Evolutionary conservation across 2,888 invertebrate genomes (phyloP), one percentile per base, ranked within the genome.

Genomic region (Crioceris asparagi): DNA sequence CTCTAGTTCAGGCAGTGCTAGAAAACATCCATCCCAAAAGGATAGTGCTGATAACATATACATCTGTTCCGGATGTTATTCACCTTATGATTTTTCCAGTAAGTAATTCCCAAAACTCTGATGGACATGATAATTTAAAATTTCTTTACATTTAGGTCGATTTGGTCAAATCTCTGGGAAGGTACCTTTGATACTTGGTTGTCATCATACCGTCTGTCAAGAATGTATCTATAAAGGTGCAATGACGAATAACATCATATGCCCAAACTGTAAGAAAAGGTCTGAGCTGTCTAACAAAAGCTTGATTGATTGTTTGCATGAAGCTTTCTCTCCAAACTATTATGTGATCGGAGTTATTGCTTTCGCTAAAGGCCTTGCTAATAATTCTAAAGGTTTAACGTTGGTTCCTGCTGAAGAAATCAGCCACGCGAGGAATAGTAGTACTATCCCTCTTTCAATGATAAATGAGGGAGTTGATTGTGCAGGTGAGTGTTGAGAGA

Each of bases 171-270:
- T 39, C 17, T 25, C 26, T 12, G 61, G 58, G 29, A 56, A 55
- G 32, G 47, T 61, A 6, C 83, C 83, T 0, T 60, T 82, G 16
- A 60, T 80, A 25, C 57, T 83, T 39, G 52, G 67, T 41, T 84
- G 84, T 53, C 75, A 75, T 1, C 84, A 84, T 57, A 67, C 74
- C 2, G 66, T 76, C 50, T 84, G 84, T 50, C 76, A 77, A 46
- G 69, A 64, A 32, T 84, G 83, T 54, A 55, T 76, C 10, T 61
- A 54, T 23, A 63, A 59, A 40, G 56, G 63, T 16, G 41, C 61
- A 1, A 42, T 46, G 29, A 36, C 41, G 17, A 36, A 44, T 26
- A 41, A 48, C 25, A 36, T 72, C 26, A 59, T 62, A 31, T 76
- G 76, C 51, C 63, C 63, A 44, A 52, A 68, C 38, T 76, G 75